Evolutionary conservation across 2,888 invertebrate species (phyloP).

Genomic region (Eremobia ochroleuca): DNA sequence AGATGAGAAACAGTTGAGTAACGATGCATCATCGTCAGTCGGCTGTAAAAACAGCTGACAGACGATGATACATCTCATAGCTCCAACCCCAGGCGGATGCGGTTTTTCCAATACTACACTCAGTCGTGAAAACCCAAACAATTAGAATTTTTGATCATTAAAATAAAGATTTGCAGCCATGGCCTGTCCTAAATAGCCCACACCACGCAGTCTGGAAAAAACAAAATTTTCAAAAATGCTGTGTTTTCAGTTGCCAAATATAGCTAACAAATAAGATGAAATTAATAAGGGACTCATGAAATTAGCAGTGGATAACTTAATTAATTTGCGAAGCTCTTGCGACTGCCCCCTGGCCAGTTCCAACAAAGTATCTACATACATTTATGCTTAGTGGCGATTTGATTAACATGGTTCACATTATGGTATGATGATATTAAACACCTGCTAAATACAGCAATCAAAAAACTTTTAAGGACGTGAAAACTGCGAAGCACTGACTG

Average conservation of each 20-base stretch:
- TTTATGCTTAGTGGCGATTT: not conserved
- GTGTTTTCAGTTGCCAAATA: conserved; percentile 2
- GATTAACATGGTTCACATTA: not conserved
- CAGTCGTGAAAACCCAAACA: conserved; percentile 11
- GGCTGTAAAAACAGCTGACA: conserved; percentile 6
- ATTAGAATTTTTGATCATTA: not conserved
- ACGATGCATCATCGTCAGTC: not conserved
- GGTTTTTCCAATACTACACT: conserved; percentile 1
- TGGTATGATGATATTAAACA: not conserved
- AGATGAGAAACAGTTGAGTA: conserved; percentile 7
- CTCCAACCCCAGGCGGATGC: not conserved
- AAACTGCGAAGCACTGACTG: not conserved
- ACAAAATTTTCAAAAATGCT: no score
- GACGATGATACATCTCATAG: not conserved
- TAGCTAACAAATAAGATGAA: not conserved
- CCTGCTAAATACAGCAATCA: not conserved
- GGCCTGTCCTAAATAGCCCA: not conserved
- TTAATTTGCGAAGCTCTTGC: not conserved
- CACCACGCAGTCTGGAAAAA: not conserved
- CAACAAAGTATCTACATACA: not conserved
- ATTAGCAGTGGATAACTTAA: not conserved
- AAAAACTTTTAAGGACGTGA: not conserved
- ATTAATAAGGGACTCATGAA: not conserved
- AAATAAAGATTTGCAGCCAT: not conserved
- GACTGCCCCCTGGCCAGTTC: not conserved